Evolutionary conservation across 2,888 invertebrate genomes (phyloP).

Genomic region (Drosophila aldrichi): DNA sequence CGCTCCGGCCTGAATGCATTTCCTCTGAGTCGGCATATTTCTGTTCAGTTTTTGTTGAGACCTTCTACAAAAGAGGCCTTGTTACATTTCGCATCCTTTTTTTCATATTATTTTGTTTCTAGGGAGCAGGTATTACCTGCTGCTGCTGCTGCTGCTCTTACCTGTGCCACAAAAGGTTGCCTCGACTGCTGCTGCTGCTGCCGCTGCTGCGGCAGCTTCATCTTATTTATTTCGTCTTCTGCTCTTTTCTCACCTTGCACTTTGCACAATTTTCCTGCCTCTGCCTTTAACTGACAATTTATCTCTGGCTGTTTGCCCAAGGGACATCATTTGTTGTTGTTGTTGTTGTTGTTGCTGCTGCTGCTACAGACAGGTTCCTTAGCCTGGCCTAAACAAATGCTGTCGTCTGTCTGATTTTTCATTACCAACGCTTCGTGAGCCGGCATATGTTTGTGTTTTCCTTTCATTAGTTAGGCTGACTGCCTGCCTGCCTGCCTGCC

Average conservation of each 20-base stretch:
- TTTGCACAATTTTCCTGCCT: constrained; percentile 70
- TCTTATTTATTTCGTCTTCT: constrained; percentile 15
- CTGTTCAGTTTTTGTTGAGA: constrained; percentile 14
- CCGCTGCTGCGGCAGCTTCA: constrained; percentile 10
- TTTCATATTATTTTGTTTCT: not conserved
- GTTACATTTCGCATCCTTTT: constrained; percentile 66
- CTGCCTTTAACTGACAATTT: constrained; percentile 74
- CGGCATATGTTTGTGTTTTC: constrained; percentile 58
- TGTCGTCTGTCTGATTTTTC: constrained; percentile 64
- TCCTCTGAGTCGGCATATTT: constrained; percentile 59
- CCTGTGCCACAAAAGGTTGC: constrained; percentile 30
- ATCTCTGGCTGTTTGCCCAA: constrained; percentile 69
- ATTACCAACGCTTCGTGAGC: constrained; percentile 55
- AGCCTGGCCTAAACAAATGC: constrained; percentile 69
- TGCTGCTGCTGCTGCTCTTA: constrained; percentile 34
- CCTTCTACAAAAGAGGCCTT: constrained; percentile 53
- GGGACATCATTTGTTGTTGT: constrained; percentile 43
- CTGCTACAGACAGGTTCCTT: constrained; percentile 61
- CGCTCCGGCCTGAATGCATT: constrained; percentile 52
- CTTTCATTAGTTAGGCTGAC: constrained; percentile 70
- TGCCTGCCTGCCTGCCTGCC: not conserved
- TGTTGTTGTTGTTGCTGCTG: constrained; percentile 38
- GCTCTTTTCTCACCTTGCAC: constrained; percentile 60
- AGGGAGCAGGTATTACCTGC: constrained; percentile 21
- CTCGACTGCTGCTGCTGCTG: constrained; percentile 8